Base-by-base conservation (phyloP, 2,113 vertebrate genomes). In the Microtus richardsoni region DNA sequence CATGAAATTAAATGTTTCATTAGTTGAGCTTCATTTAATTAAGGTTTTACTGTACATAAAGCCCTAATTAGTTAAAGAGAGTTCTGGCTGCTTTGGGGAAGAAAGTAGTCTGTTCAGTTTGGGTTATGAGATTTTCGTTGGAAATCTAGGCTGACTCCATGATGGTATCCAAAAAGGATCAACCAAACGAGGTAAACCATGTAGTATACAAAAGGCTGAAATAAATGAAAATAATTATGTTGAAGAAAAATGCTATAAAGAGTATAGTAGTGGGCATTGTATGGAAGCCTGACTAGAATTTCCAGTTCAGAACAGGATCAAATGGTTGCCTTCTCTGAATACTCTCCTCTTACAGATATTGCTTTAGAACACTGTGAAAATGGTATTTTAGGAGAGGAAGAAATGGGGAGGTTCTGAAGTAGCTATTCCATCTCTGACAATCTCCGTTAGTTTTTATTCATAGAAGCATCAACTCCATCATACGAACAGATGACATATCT, bases 11-110 rank as follows among this genome's bases (percentile, higher is more conserved):
- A 94, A 96, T 96, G 89, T 94, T 91, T 94, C 89, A 93, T 94
- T 95, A 91, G 64, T 97, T 96, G 33, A 47, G 24, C 41, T 83
- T 95, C 47, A 92, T 86, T 91, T 97, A 95, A 95, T 91, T 96
- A 94, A 96, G 39, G 47, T 95, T 97, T 97, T 93, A 91, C 87
- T 96, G 13, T 93, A 91, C 54, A 89, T 94, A 96, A 93, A 95
- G 83, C 84, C n/a, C 64, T 91, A 94, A 94, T 91, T 83, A 86
- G 49, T 87, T 88, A 74, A 33, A 11, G 60, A 79, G 71, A 89
- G 44, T 82, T 79, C 62, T 91, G n/a, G 58, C 49, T 92, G n/a
- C 10, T 91, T 96, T 90, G 66, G 0, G 44, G 26, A 33, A 26
- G 44, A 33, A 86, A 93, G 52, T 66, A 83, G 3, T 73, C 47